phyloP scores from a whole-genome alignment of 37 sponge, comb jelly and placozoan genomes.

The Tethya wilhelma region DNA sequence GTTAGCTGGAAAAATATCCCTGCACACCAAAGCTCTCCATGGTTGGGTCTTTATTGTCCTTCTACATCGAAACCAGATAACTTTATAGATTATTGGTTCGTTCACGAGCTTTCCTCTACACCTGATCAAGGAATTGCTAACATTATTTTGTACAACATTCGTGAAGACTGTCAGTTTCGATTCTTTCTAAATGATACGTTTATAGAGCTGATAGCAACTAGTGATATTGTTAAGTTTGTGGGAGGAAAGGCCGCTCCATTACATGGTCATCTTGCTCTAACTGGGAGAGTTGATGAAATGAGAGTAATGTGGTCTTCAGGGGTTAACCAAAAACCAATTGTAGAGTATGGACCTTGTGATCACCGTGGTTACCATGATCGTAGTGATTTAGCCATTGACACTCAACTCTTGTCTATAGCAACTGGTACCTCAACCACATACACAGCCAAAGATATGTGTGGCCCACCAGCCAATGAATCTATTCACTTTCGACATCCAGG shows the following conservation, averaged over 20 bases:
- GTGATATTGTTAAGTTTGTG: neutral
- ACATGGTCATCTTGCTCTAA: neutral
- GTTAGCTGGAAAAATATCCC: neutral
- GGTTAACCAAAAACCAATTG: neutral
- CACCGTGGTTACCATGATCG: neutral
- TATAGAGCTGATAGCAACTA: neutral
- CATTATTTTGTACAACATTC: neutral
- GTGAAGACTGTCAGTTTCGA: neutral
- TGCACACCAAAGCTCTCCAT: neutral
- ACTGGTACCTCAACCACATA: neutral
- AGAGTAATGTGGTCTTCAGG: neutral
- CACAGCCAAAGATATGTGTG: neutral
- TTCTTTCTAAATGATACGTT: neutral
- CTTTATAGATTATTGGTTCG: neutral
- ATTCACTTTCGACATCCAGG: neutral
- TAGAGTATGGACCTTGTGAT: neutral
- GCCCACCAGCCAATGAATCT: neutral
- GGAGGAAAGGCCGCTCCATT: neutral
- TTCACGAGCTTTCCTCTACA: neutral
- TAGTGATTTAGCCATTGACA: no score
- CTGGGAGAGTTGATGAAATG: neutral
- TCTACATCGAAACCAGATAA: neutral
- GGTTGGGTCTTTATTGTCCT: neutral
- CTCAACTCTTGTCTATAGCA: no score
- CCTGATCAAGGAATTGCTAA: neutral